These are phyloP conservation scores for Esox lucius DNA, from an alignment of 2,797 vertebrate species.

Conservation along the genomic window DNA sequence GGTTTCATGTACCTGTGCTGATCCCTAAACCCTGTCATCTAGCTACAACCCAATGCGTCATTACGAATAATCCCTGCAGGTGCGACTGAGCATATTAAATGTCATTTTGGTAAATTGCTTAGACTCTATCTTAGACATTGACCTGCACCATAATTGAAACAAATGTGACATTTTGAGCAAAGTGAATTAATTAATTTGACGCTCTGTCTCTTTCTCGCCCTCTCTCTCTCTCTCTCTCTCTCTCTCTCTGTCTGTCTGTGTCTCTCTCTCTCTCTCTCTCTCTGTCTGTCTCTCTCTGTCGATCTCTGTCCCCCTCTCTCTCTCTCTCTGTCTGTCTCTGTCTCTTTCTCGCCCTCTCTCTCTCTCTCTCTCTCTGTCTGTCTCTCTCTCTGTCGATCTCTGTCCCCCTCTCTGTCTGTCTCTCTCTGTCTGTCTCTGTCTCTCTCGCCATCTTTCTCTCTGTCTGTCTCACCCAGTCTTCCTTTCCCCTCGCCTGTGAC, in stretches of 20 bases:
- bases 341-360: background rate
- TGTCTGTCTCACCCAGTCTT: background rate
- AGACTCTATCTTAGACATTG: slow-evolving; percentile 8
- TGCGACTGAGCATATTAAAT: background rate
- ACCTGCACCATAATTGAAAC: background rate
- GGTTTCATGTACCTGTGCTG: background rate
- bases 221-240: too few relatives aligned
- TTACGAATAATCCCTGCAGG: background rate
- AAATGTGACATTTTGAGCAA: slow-evolving; percentile 12
- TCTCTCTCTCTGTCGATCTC: too few relatives aligned
- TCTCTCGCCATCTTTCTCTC: too few relatives aligned
- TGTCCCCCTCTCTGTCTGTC: too few relatives aligned
- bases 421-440: too few relatives aligned
- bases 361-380: too few relatives aligned
- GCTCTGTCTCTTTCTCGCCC: background rate
- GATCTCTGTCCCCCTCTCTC: too few relatives aligned
- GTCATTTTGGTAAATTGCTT: background rate
- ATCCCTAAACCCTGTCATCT: background rate
- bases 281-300: too few relatives aligned
- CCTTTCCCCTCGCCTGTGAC: background rate
- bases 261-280: too few relatives aligned
- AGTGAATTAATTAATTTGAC: slow-evolving; percentile 19
- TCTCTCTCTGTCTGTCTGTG: too few relatives aligned
- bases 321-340: too few relatives aligned
- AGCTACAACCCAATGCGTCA: background rate